Base-by-base conservation (phyloP, 2,888 invertebrate species). In the Boloria euphrosyne region DNA sequence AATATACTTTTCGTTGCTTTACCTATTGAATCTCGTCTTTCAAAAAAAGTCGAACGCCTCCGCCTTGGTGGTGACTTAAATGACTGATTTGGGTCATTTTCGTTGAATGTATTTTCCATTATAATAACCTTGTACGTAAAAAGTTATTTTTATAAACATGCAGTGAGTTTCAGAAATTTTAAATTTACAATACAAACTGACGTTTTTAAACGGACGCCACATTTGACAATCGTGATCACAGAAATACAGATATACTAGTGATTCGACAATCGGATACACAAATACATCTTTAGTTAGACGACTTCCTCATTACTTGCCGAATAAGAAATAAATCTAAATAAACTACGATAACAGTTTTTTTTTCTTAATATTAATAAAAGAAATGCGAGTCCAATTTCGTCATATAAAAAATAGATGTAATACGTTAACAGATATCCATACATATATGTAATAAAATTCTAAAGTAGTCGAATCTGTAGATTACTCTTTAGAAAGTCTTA, bases 11-110 rank as follows among this genome's bases (percentile, higher is more conserved):
- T 38, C 31, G 31, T 10, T 38, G 31, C 31, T 10, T 67, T 49
- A 90, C 90, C 84, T 72, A 88, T 72, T 50, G 90, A 90, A 73
- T 90, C 87, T 66, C 90, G 81, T 72, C 85, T 82, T 74, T 89
- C 88, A 72, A 91, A 91, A 71, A 91, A 91, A 13, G 90, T 90
- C 49, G 91, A 91, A 38, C 90, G 80, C 77, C 90, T 82, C 65
- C 90, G 81, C 58, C 85, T 79, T 16, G 90, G 90, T 47, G 90
- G 90, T 14, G 90, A 90, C 16, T 78, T 79, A 76, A 88, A 83
- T 17, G 85, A 78, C 71, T 84, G 80, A 52, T 86, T 80, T 18
- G 68, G 71, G 69, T 85, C 86, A 60, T 72, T 79, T 71, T 87
- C 85, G 64, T 74, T 80, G 4, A 75, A 71, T 14, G 86, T 85